These are phyloP conservation scores for Aphaenogaster rudis DNA, from an alignment of 1,140 invertebrate species.

Conservation along the genomic window DNA sequence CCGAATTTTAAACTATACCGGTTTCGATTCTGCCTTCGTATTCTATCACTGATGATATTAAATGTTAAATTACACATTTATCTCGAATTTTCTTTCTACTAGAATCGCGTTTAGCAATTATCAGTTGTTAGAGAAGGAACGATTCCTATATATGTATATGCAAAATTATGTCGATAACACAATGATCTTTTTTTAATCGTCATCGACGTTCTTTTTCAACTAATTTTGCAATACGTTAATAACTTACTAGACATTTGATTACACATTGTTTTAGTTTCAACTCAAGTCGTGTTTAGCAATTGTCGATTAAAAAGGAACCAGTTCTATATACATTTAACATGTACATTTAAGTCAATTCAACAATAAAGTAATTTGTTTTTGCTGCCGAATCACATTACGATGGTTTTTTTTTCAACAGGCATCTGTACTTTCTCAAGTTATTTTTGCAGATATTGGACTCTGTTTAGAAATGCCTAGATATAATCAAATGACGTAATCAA, in stretches of 20 bases:
- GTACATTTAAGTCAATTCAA: conserved; percentile 11
- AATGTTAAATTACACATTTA: conserved; percentile 7
- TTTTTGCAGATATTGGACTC: background rate
- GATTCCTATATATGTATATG: background rate
- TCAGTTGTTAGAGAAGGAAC: conserved; percentile 31
- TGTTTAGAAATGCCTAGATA: background rate
- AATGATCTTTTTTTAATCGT: background rate
- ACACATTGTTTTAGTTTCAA: conserved; percentile 26
- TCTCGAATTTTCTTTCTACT: background rate
- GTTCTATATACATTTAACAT: background rate
- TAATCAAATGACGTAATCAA: conserved; percentile 15
- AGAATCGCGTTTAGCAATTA: background rate
- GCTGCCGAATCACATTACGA: background rate
- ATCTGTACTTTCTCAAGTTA: background rate
- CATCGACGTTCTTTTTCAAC: background rate
- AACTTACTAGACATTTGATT: conserved; percentile 39
- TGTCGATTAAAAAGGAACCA: conserved; percentile 17
- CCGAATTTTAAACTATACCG: conserved; percentile 3
- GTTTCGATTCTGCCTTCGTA: background rate
- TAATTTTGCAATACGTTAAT: conserved; percentile 1
- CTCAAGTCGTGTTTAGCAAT: background rate
- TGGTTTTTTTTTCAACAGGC: background rate
- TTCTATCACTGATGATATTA: conserved; percentile 4
- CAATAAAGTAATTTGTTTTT: background rate
- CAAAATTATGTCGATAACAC: conserved; percentile 5